Evolutionary conservation across 1,140 invertebrate species (phyloP).

Genomic region (Lordiphosa stackelbergi): DNA sequence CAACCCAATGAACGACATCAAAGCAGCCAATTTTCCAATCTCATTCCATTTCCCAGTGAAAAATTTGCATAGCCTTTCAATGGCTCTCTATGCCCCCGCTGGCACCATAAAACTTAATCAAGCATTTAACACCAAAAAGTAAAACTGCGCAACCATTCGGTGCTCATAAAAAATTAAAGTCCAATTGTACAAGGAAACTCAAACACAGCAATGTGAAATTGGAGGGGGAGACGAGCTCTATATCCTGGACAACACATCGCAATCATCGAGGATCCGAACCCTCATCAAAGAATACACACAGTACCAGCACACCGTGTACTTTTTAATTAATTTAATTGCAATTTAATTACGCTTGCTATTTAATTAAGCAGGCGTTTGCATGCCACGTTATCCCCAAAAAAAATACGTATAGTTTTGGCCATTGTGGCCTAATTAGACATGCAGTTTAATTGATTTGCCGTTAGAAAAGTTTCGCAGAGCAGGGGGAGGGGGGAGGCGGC

Average conservation of each 20-base stretch:
- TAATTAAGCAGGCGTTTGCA: conserved; percentile 63
- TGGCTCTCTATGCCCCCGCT: not conserved
- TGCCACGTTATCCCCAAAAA: not conserved
- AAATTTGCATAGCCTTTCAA: conserved; percentile 54
- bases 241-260: conserved; percentile 33
- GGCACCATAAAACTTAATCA: conserved; percentile 58
- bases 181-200: conserved; percentile 46
- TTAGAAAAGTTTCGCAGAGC: conserved; percentile 15
- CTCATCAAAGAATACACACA: conserved; percentile 19
- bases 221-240: not conserved
- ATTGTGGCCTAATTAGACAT: conserved; percentile 62
- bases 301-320: conserved; percentile 42
- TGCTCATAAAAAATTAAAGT: conserved; percentile 72
- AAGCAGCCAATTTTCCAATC: conserved; percentile 44
- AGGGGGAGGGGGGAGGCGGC: not conserved
- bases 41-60: conserved; percentile 13
- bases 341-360: conserved; percentile 77
- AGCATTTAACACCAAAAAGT: conserved; percentile 69
- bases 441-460: conserved; percentile 63
- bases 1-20: conserved; percentile 38
- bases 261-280: conserved; percentile 28
- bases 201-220: conserved; percentile 1
- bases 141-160: conserved; percentile 63
- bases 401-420: conserved; percentile 34
- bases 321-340: conserved; percentile 77